Conservation (phyloP, 2,797 vertebrate species). For the Xerus rutilus region DNA sequence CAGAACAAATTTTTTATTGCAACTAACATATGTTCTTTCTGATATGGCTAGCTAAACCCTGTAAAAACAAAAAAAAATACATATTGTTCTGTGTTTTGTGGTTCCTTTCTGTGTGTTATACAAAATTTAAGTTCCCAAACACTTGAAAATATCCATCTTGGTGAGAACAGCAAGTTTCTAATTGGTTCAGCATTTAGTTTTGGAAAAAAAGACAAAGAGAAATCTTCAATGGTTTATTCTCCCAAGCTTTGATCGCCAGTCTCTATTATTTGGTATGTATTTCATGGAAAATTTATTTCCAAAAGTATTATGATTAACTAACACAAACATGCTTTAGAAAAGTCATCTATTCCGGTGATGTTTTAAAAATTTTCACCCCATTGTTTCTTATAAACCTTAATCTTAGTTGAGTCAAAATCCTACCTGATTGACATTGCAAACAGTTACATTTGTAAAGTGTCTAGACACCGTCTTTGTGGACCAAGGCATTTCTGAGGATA, state of each 20-base stretch:
- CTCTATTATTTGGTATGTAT: constrained; percentile 4
- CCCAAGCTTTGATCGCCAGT: background rate
- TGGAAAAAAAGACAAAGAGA: background rate
- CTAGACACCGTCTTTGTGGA: background rate
- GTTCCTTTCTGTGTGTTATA: background rate
- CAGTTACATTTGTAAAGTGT: background rate
- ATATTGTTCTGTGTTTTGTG: background rate
- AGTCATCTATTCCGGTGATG: background rate
- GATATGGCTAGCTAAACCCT: background rate
- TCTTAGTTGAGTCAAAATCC: background rate
- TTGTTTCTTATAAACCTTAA: constrained; percentile 30
- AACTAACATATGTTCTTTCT: constrained; percentile 50
- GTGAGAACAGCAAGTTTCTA: constrained; percentile 39
- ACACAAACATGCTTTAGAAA: background rate
- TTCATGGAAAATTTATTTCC: constrained; percentile 46
- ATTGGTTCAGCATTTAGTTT: constrained; percentile 54
- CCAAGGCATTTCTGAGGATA: background rate
- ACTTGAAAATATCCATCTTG: constrained; percentile 19
- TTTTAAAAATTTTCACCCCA: background rate
- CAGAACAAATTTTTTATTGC: constrained; percentile 25
- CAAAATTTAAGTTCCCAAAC: constrained; percentile 36
- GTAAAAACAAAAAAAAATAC: background rate
- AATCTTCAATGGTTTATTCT: constrained; percentile 23
- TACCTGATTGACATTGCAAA: background rate
- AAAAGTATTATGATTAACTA: constrained; percentile 52